These are phyloP conservation scores for Heterotilapia buettikoferi DNA, from an alignment of 2,113 vertebrate species.

Conservation along the genomic window DNA sequence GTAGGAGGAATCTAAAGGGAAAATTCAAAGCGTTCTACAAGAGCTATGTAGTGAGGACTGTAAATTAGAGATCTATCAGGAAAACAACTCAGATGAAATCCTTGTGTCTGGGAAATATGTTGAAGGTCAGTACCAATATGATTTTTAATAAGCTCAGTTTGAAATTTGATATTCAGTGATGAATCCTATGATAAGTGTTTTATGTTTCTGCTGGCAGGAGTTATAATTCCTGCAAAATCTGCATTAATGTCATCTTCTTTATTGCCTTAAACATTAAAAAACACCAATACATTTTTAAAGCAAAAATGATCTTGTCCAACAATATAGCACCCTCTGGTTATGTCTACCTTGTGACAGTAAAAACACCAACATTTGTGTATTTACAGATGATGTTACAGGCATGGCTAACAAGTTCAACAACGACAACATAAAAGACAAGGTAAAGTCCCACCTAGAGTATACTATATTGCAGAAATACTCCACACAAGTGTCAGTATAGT, in stretches of 20 bases:
- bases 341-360: neutral
- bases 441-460: neutral
- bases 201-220: neutral
- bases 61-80: slow-evolving; percentile 69
- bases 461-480: neutral
- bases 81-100: slow-evolving; percentile 53
- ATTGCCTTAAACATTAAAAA: neutral
- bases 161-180: neutral
- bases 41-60: slow-evolving; percentile 65
- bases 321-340: neutral
- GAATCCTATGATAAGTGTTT: neutral
- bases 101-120: slow-evolving; percentile 67
- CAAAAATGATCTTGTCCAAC: neutral
- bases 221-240: neutral
- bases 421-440: slow-evolving; percentile 71
- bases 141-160: neutral
- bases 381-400: slow-evolving; percentile 59
- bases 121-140: slow-evolving; percentile 56
- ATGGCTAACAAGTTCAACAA: slow-evolving; percentile 72
- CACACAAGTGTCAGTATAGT: neutral
- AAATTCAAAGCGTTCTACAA: slow-evolving; percentile 48
- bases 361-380: neutral
- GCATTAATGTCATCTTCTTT: neutral
- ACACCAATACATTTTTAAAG: neutral
- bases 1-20: slow-evolving; percentile 57